Conservation (phyloP, 2,888 invertebrate genomes). For the Agrochola circellaris region DNA sequence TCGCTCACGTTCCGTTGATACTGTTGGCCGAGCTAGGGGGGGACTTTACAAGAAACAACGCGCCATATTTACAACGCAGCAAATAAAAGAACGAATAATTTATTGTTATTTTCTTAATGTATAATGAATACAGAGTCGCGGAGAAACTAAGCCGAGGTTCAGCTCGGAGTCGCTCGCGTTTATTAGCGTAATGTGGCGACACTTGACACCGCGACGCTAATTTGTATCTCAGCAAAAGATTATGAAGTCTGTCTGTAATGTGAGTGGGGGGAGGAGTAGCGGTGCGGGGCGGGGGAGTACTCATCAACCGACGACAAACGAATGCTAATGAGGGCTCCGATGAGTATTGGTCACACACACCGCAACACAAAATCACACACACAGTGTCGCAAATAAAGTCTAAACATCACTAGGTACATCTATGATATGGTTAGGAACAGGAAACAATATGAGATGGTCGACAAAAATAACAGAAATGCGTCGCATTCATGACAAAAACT, state of each 20-base stretch:
- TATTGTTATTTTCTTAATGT: constrained; percentile 18
- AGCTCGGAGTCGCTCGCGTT: no score
- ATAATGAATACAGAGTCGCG: constrained; percentile 20
- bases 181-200: neutral
- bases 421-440: no score
- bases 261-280: neutral
- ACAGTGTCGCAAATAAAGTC: neutral
- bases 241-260: constrained; percentile 37
- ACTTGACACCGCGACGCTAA: constrained; percentile 17
- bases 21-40: constrained; percentile 4
- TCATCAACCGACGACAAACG: constrained; percentile 61
- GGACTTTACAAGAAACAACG: constrained; percentile 9
- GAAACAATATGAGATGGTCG: neutral
- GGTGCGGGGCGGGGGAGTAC: constrained; percentile 1
- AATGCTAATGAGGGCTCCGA: constrained; percentile 49
- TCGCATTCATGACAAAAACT: neutral
- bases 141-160: neutral
- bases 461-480: neutral
- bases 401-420: neutral
- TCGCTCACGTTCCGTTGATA: constrained; percentile 1
- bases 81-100: constrained; percentile 13
- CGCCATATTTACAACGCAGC: constrained; percentile 13
- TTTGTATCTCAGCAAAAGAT: constrained; percentile 43
- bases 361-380: constrained; percentile 14
- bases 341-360: constrained; percentile 49